Base-by-base conservation (phyloP, 2,888 invertebrate species). In the Ctena decussata region DNA sequence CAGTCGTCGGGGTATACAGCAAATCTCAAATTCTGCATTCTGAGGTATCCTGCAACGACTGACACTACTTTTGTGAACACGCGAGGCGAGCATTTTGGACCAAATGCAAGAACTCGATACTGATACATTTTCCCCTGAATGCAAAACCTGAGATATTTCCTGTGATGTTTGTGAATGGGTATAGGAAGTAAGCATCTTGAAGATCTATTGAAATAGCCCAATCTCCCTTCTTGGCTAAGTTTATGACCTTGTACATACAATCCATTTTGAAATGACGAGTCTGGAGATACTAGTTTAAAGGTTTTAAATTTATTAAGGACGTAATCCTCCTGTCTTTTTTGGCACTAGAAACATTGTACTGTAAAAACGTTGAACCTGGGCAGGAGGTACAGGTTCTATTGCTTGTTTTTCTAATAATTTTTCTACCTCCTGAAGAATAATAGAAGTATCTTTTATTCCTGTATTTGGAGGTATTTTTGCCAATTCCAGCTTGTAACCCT, bases 181-280 rank as follows among this genome's bases (percentile, higher is more conserved):
- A 87, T 65, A 24, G 83, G 27, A 80, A 76, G 80, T 87, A 85
- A 21, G 85, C 85, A 80, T 85, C 83, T 44, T 49, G 53, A 27
- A 85, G 37, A 84, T 86, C 80, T 32, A 86, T 73, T 73, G n/a
- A n/a, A n/a, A n/a, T n/a, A n/a, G n/a, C n/a, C n/a, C n/a, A n/a
- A n/a, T n/a, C n/a, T n/a, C n/a, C 75, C 77, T 76, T 57, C 41
- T 77, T 73, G 1, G 85, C 88, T 53, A 85, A 44, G 65, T 85
- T 82, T 27, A 84, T 35, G n/a, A 84, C 84, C 41, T 81, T 84
- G 49, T 35, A 30, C 35, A 87, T 44, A 15, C 80, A 80, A 69
- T 84, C 81, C 83, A 85, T 83, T 46, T 85, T 85, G 87, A 88
- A 88, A 75, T 85, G 83, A 46, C 81, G 76, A 46, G 84, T 88